Percentiles rank a stretch among this genome's conserved stretches.
These are phyloP conservation scores for Anagyrus pseudococci DNA, from an alignment of 2,888 invertebrate species.

Conservation along the genomic window DNA sequence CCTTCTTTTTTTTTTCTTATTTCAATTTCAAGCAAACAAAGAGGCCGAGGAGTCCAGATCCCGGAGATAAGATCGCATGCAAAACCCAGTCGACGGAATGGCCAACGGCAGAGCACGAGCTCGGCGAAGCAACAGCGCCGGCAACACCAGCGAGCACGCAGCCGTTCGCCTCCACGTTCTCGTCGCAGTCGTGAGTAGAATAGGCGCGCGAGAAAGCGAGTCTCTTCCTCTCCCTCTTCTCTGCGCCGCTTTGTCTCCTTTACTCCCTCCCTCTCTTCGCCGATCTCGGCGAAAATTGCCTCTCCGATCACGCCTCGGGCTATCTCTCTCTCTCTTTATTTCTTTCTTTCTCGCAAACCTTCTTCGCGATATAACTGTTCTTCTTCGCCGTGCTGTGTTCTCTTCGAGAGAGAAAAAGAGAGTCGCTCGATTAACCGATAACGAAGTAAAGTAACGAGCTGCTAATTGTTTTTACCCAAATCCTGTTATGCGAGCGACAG, in stretches of 20 bases:
- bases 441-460: too few relatives aligned
- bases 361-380: too few relatives aligned
- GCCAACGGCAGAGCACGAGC: not conserved
- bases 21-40: conserved; percentile 46
- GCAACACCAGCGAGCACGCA: not conserved
- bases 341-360: not conserved
- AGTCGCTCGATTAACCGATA: too few relatives aligned
- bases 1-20: conserved; percentile 15
- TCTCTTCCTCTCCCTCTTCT: not conserved
- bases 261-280: not conserved
- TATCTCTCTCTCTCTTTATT: not conserved
- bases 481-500: too few relatives aligned
- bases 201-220: conserved; percentile 3
- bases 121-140: not conserved
- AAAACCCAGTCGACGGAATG: not conserved
- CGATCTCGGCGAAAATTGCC: conserved; percentile 15
- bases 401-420: not conserved
- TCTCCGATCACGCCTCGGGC: conserved; percentile 21
- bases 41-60: conserved; percentile 45
- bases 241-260: not conserved
- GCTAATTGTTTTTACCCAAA: too few relatives aligned
- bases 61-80: conserved; percentile 16
- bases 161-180: not conserved
- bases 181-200: conserved; percentile 39
- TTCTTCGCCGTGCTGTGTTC: not conserved